phyloP scores from a whole-genome alignment of 2,113 vertebrate genomes.

The Alligator sinensis region DNA sequence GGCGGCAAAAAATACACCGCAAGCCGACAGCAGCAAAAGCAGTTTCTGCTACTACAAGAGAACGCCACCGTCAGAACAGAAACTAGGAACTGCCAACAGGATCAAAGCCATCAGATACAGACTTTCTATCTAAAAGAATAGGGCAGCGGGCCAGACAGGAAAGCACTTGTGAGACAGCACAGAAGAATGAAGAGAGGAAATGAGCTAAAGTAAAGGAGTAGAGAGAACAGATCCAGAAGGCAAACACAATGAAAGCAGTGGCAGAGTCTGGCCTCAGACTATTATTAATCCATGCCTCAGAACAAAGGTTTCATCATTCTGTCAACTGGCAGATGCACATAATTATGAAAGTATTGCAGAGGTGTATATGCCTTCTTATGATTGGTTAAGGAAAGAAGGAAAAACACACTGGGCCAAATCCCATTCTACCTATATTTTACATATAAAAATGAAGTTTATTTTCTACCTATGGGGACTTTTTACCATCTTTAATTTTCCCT shows the following conservation, averaged over 20 bases:
- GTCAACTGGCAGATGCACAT: background rate
- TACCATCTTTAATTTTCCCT: no score
- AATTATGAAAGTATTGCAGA: background rate
- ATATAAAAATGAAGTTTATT: no score
- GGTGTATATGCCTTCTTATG: background rate
- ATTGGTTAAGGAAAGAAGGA: accelerated
- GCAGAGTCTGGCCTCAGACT: background rate
- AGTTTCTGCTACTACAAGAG: background rate
- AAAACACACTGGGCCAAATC: no score
- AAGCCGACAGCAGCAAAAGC: background rate
- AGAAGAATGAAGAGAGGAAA: background rate
- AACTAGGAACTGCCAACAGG: background rate
- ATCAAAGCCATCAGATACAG: background rate
- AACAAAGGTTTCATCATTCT: background rate
- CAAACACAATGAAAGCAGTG: background rate
- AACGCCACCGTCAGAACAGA: background rate
- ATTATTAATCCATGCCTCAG: background rate
- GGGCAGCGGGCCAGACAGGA: background rate
- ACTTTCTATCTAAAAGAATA: background rate
- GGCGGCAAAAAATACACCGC: background rate
- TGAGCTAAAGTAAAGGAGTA: background rate
- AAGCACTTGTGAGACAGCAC: background rate
- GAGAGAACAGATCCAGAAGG: background rate
- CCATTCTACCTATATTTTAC: no score
- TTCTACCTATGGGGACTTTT: no score